Percentiles rank a stretch among this genome's conserved stretches.
These are phyloP conservation scores for Epizoanthus illoricatus DNA, from an alignment of 92 coral and sea anemone species.

Conservation along the genomic window DNA sequence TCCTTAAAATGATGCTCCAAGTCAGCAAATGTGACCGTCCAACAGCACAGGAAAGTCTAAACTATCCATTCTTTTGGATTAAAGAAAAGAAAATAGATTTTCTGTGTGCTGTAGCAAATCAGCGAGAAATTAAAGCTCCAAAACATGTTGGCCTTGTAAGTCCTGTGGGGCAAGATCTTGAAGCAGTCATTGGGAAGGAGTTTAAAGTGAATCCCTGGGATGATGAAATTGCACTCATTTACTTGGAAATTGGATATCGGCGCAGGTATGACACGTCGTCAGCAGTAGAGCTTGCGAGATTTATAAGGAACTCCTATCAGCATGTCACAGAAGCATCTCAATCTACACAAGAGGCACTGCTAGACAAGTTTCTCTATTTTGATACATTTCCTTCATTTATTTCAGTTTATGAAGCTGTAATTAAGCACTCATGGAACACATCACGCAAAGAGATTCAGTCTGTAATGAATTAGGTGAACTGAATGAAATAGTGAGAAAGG, in stretches of 20 bases:
- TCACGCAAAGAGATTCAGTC: not conserved
- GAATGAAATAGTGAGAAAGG: too few species aligned
- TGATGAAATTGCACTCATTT: not conserved
- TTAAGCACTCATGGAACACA: constrained; percentile 17
- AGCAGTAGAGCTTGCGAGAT: constrained; percentile 15
- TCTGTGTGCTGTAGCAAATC: constrained; percentile 25
- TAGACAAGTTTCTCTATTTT: constrained; percentile 1
- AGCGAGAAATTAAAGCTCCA: constrained; percentile 2
- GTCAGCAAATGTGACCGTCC: constrained; percentile 9
- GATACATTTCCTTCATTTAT: constrained; percentile 11
- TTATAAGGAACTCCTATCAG: constrained; percentile 19
- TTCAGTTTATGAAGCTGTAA: constrained; percentile 16
- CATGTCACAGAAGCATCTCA: not conserved
- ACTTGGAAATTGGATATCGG: not conserved
- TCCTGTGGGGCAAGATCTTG: not conserved
- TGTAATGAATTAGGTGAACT: not conserved
- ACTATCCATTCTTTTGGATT: constrained; percentile 32
- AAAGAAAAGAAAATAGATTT: not conserved
- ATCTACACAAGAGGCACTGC: not conserved
- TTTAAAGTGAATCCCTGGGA: constrained; percentile 10
- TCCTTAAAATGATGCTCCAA: constrained; percentile 8
- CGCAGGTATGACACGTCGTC: constrained; percentile 11
- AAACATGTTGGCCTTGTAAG: not conserved
- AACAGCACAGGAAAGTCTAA: constrained; percentile 5
- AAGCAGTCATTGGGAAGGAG: not conserved